phyloP scores from a whole-genome alignment of 2,113 vertebrate species.

The Anser brachyrhynchus region DNA sequence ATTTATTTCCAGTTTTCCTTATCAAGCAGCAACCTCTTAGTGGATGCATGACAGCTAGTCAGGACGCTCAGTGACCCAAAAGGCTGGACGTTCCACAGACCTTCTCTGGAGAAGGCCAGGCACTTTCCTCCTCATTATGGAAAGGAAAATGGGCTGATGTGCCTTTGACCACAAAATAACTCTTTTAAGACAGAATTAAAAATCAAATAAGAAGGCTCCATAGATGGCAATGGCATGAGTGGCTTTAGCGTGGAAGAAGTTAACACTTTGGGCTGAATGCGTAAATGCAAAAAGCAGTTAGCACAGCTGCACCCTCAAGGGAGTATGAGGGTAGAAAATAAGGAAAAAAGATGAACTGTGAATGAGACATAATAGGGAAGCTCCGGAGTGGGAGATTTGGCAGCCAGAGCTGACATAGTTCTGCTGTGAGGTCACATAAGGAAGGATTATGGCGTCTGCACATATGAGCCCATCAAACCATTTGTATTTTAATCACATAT shows the following conservation, averaged over 20 bases:
- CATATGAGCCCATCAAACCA: neutral
- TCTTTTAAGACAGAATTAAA: neutral
- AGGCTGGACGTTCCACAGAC: neutral
- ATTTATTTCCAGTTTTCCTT: neutral
- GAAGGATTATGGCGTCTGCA: neutral
- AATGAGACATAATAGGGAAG: neutral
- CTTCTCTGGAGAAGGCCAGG: neutral
- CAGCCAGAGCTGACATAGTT: slow-evolving; percentile 1
- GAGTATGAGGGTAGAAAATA: neutral
- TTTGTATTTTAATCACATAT: slow-evolving; percentile 10
- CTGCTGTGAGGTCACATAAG: neutral
- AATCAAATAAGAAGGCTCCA: neutral
- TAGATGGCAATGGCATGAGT: neutral
- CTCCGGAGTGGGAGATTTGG: neutral
- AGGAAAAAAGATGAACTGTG: neutral
- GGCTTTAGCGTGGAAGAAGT: neutral
- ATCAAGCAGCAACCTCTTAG: rapidly evolving
- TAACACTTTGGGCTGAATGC: neutral
- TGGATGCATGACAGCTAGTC: rapidly evolving
- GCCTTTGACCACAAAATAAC: neutral
- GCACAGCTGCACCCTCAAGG: neutral
- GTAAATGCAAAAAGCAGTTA: neutral
- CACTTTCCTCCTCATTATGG: neutral
- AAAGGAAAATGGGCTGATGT: neutral
- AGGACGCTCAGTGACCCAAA: neutral